A percentile compares a stretch with the other conserved stretches of the same genome.
Conservation (phyloP, 1,140 invertebrate genomes). For the Zaprionus vittiger region DNA sequence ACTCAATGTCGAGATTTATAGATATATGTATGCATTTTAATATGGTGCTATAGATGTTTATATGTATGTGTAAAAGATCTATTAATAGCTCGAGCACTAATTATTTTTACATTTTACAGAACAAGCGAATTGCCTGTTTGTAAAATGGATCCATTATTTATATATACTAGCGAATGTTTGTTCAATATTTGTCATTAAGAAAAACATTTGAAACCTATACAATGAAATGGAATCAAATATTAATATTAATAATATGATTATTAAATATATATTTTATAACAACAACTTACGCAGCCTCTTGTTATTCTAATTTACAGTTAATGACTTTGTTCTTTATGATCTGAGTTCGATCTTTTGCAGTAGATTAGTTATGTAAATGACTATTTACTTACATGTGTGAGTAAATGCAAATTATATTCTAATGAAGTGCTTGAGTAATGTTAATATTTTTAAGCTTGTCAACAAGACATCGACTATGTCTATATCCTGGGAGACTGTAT, state of each 20-base stretch:
- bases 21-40: neutral
- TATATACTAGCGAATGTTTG: neutral
- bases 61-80: neutral
- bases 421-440: neutral
- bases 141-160: neutral
- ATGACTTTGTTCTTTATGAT: neutral
- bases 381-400: neutral
- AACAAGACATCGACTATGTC: neutral
- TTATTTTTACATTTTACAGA: slow-evolving; percentile 20
- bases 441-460: neutral
- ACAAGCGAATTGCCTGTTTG: slow-evolving; percentile 5
- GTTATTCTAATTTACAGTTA: neutral
- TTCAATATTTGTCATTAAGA: neutral
- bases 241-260: no score
- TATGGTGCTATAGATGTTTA: neutral
- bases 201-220: neutral
- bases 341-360: neutral
- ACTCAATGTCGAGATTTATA: slow-evolving; percentile 9
- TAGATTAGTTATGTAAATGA: neutral
- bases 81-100: neutral
- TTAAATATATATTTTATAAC: no score
- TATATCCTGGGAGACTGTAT: neutral
- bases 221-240: neutral
- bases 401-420: neutral
- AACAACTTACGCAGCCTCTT: neutral